These are phyloP conservation scores for Macropodus opercularis DNA, from an alignment of 2,797 vertebrate genomes.

Conservation along the genomic window DNA sequence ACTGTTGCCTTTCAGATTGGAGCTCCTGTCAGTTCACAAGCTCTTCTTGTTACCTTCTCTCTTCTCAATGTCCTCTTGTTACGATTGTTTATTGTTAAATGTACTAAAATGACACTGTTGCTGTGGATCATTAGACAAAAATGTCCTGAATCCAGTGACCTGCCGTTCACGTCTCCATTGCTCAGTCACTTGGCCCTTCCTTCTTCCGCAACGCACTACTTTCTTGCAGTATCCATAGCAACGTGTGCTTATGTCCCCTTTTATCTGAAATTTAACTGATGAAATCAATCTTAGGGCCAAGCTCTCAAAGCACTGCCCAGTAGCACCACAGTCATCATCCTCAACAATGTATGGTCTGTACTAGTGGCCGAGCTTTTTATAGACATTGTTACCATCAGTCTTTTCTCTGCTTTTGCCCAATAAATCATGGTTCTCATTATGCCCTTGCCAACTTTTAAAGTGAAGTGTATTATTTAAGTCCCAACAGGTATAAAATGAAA, in stretches of 20 bases:
- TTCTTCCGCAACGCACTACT: too few relatives aligned
- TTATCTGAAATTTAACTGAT: conserved; percentile 13
- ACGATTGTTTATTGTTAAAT: background rate
- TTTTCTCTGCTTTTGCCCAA: background rate
- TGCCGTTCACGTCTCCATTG: background rate
- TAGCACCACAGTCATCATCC: background rate
- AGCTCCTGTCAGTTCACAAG: background rate
- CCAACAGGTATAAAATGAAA: too few relatives aligned
- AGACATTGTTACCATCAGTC: background rate
- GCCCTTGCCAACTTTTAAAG: background rate
- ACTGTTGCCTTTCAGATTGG: background rate
- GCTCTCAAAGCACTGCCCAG: background rate
- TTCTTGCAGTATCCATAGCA: conserved; percentile 38
- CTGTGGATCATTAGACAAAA: background rate
- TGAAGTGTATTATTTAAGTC: too few relatives aligned
- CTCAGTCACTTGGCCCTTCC: background rate
- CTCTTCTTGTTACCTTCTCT: background rate
- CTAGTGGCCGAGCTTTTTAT: background rate
- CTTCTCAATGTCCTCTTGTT: background rate
- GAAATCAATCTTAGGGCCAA: conserved; percentile 1
- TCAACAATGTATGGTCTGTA: background rate
- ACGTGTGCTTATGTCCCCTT: background rate
- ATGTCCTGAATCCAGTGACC: background rate
- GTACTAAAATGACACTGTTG: conserved; percentile 1
- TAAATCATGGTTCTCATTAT: background rate